These are phyloP conservation scores for Marcusenius ussheri DNA, from an alignment of 2,113 vertebrate genomes.

Conservation along the genomic window DNA sequence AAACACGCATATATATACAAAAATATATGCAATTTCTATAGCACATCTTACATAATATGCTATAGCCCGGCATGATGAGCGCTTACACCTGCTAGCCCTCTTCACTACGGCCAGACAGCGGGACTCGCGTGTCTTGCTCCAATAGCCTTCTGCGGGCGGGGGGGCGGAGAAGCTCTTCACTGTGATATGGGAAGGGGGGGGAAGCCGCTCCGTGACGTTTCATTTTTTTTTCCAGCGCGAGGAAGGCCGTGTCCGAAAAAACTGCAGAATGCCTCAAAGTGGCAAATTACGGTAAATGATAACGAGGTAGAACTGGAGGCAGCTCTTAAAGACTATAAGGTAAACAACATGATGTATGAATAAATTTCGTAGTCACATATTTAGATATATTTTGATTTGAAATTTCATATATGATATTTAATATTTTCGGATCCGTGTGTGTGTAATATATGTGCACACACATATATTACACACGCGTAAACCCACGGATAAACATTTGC, in stretches of 20 bases:
- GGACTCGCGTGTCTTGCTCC: background rate
- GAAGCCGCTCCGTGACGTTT: constrained; percentile 8
- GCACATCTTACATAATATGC: background rate
- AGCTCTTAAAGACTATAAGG: constrained; percentile 1
- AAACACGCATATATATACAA: background rate
- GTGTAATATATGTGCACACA: background rate
- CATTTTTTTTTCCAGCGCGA: background rate
- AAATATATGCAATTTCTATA: background rate
- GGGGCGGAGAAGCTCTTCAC: background rate
- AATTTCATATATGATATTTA: background rate
- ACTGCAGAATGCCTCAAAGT: constrained; percentile 10
- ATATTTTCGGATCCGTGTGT: background rate
- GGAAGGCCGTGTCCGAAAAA: background rate
- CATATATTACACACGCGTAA: background rate
- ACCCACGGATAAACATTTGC: background rate
- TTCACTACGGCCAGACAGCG: background rate
- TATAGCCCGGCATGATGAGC: background rate
- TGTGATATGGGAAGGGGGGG: background rate
- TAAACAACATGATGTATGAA: constrained; percentile 8
- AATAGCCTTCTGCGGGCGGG: constrained; percentile 1
- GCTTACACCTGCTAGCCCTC: background rate
- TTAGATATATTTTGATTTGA: background rate
- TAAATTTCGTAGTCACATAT: background rate
- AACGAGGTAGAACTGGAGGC: background rate
- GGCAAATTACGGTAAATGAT: constrained; percentile 16